These are phyloP conservation scores for Channa maculata DNA, from an alignment of 2,113 vertebrate species.

Conservation along the genomic window DNA sequence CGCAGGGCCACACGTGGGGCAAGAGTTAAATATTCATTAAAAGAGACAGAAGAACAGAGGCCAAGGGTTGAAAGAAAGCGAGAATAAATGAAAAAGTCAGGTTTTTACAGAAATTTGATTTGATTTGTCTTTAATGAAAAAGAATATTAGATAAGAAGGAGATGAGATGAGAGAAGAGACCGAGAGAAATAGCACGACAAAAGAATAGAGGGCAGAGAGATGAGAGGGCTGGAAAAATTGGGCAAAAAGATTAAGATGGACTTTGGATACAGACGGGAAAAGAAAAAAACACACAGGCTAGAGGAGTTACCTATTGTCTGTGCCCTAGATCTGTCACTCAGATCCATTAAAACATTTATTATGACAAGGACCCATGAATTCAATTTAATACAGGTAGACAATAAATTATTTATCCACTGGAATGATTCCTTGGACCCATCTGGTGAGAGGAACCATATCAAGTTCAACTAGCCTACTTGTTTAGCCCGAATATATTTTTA, in stretches of 20 bases:
- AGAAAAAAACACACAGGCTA: conserved; percentile 1
- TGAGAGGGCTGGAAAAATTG: neutral
- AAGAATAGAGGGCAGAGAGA: conserved; percentile 6
- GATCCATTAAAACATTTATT: conserved; percentile 68
- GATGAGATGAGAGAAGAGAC: conserved; percentile 17
- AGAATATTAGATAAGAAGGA: conserved; percentile 1
- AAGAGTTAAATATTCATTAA: conserved; percentile 80
- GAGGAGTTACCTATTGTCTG: conserved; percentile 36
- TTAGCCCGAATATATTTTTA: conserved; percentile 49
- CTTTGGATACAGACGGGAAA: conserved; percentile 2
- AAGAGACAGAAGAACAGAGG: conserved; percentile 46
- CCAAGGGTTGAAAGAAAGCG: conserved; percentile 30
- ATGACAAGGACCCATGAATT: conserved; percentile 67
- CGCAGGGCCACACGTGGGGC: conserved; percentile 55
- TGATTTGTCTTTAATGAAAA: conserved; percentile 26
- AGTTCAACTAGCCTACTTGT: conserved; percentile 64
- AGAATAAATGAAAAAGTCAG: conserved; percentile 16
- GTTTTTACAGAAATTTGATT: conserved; percentile 18
- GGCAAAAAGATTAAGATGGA: conserved; percentile 32
- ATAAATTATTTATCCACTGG: conserved; percentile 76
- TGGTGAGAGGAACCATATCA: conserved; percentile 65
- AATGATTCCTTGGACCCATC: conserved; percentile 63
- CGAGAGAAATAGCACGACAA: neutral
- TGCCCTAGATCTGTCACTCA: conserved; percentile 68
- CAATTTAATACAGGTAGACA: conserved; percentile 68